phyloP scores from a whole-genome alignment of 2,113 vertebrate genomes.

The Corythornis cristatus region DNA sequence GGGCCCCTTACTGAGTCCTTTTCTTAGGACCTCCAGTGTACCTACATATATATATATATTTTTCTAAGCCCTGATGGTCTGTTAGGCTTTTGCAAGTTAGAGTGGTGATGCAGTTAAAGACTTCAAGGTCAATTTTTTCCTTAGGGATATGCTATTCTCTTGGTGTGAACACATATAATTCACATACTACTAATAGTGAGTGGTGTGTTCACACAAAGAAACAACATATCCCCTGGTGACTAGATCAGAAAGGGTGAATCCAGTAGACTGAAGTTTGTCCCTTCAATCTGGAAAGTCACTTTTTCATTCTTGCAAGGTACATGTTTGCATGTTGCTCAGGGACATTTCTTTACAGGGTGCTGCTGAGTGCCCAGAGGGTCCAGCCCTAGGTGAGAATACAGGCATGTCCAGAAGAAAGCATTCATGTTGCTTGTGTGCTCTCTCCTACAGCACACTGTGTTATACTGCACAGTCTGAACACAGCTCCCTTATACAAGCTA shows the following conservation, averaged over 20 bases:
- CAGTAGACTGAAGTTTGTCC: background rate
- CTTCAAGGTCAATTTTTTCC: background rate
- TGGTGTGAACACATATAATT: background rate
- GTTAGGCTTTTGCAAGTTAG: background rate
- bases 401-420: background rate
- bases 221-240: background rate
- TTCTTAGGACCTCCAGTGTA: background rate
- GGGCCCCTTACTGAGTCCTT: background rate
- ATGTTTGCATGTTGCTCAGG: background rate
- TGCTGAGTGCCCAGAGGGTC: background rate
- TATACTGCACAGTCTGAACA: background rate
- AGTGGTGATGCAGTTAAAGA: background rate
- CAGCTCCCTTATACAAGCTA: background rate
- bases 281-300: background rate
- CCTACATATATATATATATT: background rate
- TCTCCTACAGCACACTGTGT: background rate
- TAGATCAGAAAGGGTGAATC: background rate
- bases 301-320: constrained; percentile 25
- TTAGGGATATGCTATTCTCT: background rate
- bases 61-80: background rate
- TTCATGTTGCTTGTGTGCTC: background rate
- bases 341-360: constrained; percentile 17
- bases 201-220: background rate
- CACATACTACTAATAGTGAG: background rate
- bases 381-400: constrained; percentile 11